These are phyloP conservation scores for Pogonomyrmex barbatus DNA, from an alignment of 1,140 invertebrate genomes.

Conservation along the genomic window DNA sequence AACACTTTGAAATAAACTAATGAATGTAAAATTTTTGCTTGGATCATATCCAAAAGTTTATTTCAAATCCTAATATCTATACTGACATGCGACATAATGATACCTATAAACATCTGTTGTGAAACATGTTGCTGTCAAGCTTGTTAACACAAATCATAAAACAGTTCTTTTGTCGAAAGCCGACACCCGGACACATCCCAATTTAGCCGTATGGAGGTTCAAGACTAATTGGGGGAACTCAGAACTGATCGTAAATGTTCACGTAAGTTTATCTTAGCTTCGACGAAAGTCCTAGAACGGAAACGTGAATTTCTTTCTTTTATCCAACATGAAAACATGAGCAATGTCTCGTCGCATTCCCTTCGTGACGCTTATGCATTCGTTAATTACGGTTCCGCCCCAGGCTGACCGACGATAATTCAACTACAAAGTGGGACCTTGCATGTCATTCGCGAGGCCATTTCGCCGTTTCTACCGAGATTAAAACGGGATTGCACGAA, in stretches of 20 bases:
- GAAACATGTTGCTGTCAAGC: background rate
- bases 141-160: slow-evolving; percentile 1
- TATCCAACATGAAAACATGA: background rate
- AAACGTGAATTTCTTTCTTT: background rate
- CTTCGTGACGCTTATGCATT: background rate
- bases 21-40: background rate
- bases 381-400: slow-evolving; percentile 24
- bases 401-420: slow-evolving; percentile 18
- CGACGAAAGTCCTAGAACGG: background rate
- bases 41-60: background rate
- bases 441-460: slow-evolving; percentile 48
- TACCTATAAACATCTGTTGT: background rate
- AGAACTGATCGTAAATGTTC: background rate
- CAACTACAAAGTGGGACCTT: background rate
- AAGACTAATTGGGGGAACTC: background rate
- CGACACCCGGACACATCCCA: background rate
- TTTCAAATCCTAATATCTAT: background rate
- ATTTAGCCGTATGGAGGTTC: background rate
- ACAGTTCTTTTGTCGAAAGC: background rate
- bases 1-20: background rate
- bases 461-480: slow-evolving; percentile 46
- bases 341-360: background rate
- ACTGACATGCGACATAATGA: background rate
- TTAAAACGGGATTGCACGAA: slow-evolving; percentile 43
- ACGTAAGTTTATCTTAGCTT: background rate